Percentiles rank a stretch among this genome's conserved stretches.
phyloP scores from a whole-genome alignment of 2,888 invertebrate species.

The Archips xylosteana region DNA sequence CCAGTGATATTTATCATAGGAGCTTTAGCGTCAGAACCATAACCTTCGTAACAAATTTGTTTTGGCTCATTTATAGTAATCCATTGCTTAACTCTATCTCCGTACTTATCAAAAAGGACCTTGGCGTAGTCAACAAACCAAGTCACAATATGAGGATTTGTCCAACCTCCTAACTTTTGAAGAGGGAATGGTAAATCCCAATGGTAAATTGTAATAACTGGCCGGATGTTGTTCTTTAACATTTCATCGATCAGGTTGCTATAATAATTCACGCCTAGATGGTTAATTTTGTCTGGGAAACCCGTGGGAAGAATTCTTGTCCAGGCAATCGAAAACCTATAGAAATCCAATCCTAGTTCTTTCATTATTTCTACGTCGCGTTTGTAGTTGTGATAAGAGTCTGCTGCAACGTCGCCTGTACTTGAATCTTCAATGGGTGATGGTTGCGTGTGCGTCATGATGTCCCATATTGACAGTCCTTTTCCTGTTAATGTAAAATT shows the following conservation, averaged over 20 bases:
- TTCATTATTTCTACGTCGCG: conserved; percentile 78
- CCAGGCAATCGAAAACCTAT: conserved; percentile 88
- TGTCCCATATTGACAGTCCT: conserved; percentile 86
- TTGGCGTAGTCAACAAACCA: conserved; percentile 86
- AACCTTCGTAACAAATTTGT: conserved; percentile 69
- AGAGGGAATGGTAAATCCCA: conserved; percentile 86
- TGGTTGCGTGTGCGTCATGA: conserved; percentile 56
- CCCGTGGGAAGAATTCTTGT: conserved; percentile 87
- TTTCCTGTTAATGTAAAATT: conserved; percentile 74
- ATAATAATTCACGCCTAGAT: conserved; percentile 87
- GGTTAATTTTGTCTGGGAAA: conserved; percentile 78
- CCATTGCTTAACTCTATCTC: conserved; percentile 82
- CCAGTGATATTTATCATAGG: conserved; percentile 71
- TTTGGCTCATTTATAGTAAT: conserved; percentile 86
- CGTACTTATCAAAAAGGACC: conserved; percentile 77
- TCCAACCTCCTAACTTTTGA: conserved; percentile 86
- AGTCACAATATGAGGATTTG: conserved; percentile 79
- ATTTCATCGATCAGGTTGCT: conserved; percentile 86
- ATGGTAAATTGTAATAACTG: conserved; percentile 86
- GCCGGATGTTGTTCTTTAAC: conserved; percentile 81
- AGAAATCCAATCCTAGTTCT: conserved; percentile 79
- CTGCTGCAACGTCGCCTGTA: conserved; percentile 86
- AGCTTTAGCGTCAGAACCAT: conserved; percentile 62
- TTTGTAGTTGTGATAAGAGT: conserved; percentile 87
- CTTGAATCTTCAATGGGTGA: conserved; percentile 53